Evolutionary conservation across 2,797 vertebrate species (phyloP), one percentile per base, ranked within the genome.

Genomic region (Falco biarmicus): DNA sequence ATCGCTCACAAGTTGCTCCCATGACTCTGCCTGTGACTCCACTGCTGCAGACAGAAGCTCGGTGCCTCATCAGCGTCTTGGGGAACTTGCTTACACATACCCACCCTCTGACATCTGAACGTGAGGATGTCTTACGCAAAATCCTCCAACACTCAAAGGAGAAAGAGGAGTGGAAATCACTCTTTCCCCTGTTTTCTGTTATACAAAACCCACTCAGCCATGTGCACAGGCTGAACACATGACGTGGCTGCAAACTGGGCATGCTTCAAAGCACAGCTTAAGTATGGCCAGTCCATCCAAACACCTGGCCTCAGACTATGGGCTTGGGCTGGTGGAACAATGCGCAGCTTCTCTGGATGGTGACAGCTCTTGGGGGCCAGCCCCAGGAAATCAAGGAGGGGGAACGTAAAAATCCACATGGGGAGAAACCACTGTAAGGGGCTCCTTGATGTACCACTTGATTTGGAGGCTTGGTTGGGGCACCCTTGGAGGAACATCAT

Each of bases 371-470:
- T 39, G 32, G 57, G 25, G 19, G 10, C 21, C 45, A 78, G 25
- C 9, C 21, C 6, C 28, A 34, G 18, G 24, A 45, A 51, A 48
- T 5, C n/a, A 61, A 57, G 18, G 32, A 47, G 13, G 22, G 22
- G 17, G 10, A 77, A 34, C 18, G 28, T 6, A 71, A 68, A 69
- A 81, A 32, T 51, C 13, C 25, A 14, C 10, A 3, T 0, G 14
- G 18, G 10, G 13, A 74, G 8, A 60, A 82, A 82, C 0, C 0
- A 3, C 50, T 5, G 0, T 29, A 22, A 64, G 16, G 29, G 13
- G 2, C 5, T 85, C 14, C 29, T 22, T 77, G 32, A 39, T 19
- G 20, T 26, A 50, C 47, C 20, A 24, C 5, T n/a, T 15, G 8
- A 57, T 69, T 43, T 45, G 37, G 26, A 79, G 32, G 15, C 73